These are phyloP conservation scores for Brachynemurus nebulosus DNA, from an alignment of 2,888 invertebrate genomes.

Conservation along the genomic window DNA sequence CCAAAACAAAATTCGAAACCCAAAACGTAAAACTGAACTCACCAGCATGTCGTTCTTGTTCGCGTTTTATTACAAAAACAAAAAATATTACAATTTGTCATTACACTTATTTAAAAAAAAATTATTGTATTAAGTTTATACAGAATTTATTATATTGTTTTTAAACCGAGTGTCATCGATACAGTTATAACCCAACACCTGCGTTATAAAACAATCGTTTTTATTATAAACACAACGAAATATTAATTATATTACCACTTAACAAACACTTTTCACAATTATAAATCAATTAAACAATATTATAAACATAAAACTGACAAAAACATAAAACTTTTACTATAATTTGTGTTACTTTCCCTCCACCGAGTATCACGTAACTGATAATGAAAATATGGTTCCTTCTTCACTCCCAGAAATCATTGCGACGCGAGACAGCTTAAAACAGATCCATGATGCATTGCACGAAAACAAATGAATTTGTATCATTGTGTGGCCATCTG, in stretches of 20 bases:
- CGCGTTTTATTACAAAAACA: slow-evolving; percentile 22
- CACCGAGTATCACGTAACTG: slow-evolving; percentile 33
- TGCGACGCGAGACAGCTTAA: slow-evolving; percentile 28
- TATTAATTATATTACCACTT: not conserved
- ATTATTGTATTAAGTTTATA: slow-evolving; percentile 9
- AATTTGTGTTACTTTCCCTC: slow-evolving; percentile 25
- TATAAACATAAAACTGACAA: slow-evolving; percentile 11
- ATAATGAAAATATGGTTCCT: slow-evolving; percentile 43
- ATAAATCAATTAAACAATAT: slow-evolving; percentile 9
- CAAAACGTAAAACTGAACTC: too few species aligned
- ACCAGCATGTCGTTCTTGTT: slow-evolving; percentile 35
- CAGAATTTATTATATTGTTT: slow-evolving; percentile 14
- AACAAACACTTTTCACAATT: slow-evolving; percentile 1
- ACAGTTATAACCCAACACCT: slow-evolving; percentile 30
- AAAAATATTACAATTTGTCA: slow-evolving; percentile 29
- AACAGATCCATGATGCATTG: slow-evolving; percentile 22
- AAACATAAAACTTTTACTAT: slow-evolving; percentile 17
- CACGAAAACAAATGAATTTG: slow-evolving; percentile 15
- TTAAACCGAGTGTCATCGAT: slow-evolving; percentile 21
- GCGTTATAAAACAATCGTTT: slow-evolving; percentile 20
- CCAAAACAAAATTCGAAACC: too few species aligned
- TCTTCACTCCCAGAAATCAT: slow-evolving; percentile 40
- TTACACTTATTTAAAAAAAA: slow-evolving; percentile 28
- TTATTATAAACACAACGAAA: not conserved
- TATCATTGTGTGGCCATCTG: slow-evolving; percentile 9